phyloP scores from a whole-genome alignment of 1,140 invertebrate genomes.

The Lepeophtheirus salmonis region DNA sequence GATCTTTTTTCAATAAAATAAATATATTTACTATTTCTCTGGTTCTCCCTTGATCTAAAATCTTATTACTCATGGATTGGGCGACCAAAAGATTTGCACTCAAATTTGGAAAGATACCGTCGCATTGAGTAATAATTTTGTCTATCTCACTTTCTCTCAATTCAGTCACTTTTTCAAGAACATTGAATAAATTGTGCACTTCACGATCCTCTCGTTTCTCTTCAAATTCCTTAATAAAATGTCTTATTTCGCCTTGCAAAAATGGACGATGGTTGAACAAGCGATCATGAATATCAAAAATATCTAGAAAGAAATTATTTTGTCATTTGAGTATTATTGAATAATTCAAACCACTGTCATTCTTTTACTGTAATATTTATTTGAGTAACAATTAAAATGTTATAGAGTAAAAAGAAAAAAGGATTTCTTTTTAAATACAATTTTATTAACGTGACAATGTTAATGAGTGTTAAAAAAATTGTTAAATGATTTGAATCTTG shows the following conservation, averaged over 20 bases:
- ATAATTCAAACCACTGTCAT: too few species aligned
- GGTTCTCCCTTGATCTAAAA: conserved; percentile 23
- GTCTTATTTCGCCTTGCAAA: conserved; percentile 5
- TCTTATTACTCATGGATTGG: conserved; percentile 33
- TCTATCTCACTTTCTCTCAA: conserved; percentile 48
- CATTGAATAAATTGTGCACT: conserved; percentile 51
- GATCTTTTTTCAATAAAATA: neutral
- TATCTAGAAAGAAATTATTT: neutral
- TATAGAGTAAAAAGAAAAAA: too few species aligned
- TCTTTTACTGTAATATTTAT: too few species aligned
- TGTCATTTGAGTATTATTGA: too few species aligned
- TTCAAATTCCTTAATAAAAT: conserved; percentile 29
- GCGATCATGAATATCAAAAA: conserved; percentile 12
- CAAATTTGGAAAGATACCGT: conserved; percentile 40
- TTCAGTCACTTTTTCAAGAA: conserved; percentile 52
- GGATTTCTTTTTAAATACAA: too few species aligned
- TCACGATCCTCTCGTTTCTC: conserved; percentile 52
- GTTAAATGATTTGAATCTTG: too few species aligned
- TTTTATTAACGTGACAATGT: too few species aligned
- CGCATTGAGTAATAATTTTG: conserved; percentile 36
- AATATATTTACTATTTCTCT: conserved; percentile 18
- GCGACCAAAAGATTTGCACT: conserved; percentile 45
- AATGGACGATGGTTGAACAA: conserved; percentile 9
- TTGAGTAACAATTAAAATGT: too few species aligned
- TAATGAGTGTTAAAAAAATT: too few species aligned